A percentile compares a stretch with the other conserved stretches of the same genome.
These are phyloP conservation scores for Gryllus longicercus DNA, from an alignment of 2,888 invertebrate genomes.

Conservation along the genomic window DNA sequence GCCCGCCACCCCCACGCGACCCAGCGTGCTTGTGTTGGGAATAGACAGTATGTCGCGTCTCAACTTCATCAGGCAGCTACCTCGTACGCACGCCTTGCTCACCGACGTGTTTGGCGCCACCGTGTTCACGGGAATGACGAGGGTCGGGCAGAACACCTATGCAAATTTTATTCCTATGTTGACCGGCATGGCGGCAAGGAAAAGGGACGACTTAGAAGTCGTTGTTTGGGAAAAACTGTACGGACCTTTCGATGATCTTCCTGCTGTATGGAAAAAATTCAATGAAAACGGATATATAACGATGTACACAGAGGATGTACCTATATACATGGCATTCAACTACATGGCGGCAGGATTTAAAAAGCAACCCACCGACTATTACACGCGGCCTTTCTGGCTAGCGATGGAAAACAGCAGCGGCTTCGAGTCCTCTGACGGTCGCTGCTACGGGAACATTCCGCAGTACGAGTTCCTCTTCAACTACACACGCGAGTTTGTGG, in stretches of 20 bases:
- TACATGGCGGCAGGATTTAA: constrained; percentile 47
- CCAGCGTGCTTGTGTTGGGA: not conserved
- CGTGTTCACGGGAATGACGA: constrained; percentile 47
- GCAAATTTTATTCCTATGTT: constrained; percentile 52
- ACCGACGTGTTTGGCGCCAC: constrained; percentile 42
- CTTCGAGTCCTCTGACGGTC: constrained; percentile 38
- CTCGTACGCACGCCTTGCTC: constrained; percentile 43
- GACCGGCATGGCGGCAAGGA: constrained; percentile 41
- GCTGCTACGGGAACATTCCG: constrained; percentile 43
- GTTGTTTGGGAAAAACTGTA: not conserved
- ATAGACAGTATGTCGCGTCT: not conserved
- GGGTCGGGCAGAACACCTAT: constrained; percentile 55
- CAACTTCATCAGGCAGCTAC: not conserved
- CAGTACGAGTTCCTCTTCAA: constrained; percentile 44
- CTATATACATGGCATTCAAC: constrained; percentile 47
- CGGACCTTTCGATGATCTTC: constrained; percentile 42
- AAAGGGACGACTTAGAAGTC: constrained; percentile 46
- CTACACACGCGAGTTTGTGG: constrained; percentile 42
- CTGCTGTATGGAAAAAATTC: constrained; percentile 49
- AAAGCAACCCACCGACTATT: constrained; percentile 48
- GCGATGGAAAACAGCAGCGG: constrained; percentile 44
- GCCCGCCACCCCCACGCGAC: not conserved
- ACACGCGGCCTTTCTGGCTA: constrained; percentile 47
- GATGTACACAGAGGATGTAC: constrained; percentile 49
- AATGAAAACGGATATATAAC: constrained; percentile 46